These are phyloP conservation scores for Sylvilagus bachmani DNA, from an alignment of 2,113 vertebrate species.

Conservation along the genomic window DNA sequence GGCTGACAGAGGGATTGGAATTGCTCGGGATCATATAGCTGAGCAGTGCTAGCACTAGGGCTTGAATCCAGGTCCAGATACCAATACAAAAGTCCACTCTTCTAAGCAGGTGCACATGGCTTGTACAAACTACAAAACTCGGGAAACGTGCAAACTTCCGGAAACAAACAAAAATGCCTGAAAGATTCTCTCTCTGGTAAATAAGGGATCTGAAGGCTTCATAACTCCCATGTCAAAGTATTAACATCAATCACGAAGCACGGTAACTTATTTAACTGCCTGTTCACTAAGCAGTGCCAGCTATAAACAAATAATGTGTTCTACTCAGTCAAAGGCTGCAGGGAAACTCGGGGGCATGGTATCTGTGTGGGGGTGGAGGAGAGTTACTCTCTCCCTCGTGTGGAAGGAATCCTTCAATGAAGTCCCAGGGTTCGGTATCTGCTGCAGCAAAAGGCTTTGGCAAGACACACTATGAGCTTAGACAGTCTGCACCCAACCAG, in stretches of 20 bases:
- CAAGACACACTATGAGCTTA: not conserved
- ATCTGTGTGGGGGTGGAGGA: not conserved
- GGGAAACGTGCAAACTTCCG: not conserved
- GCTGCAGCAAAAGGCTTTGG: not conserved
- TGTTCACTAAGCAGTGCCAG: not conserved
- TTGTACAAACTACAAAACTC: not conserved
- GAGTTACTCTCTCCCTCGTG: not conserved
- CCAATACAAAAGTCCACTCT: not conserved
- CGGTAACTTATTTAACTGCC: slow-evolving; percentile 26
- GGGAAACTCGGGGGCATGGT: not conserved
- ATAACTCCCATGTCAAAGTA: not conserved
- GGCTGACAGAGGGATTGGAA: not conserved
- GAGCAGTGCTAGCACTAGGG: not conserved
- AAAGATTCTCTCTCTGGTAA: slow-evolving; percentile 16
- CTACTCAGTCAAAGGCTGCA: not conserved
- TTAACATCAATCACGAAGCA: not conserved
- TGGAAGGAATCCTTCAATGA: not conserved
- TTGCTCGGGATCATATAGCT: not conserved
- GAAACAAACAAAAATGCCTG: not conserved
- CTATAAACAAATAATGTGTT: slow-evolving; percentile 6
- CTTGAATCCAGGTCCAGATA: not conserved
- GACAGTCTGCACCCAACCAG: not conserved
- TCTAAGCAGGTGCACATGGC: not conserved
- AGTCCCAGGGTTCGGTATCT: not conserved
- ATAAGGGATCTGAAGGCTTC: slow-evolving; percentile 41